Percentiles rank a stretch among this genome's conserved stretches.
phyloP scores from a whole-genome alignment of 2,888 invertebrate genomes.

The Falcaria lacertinaria region DNA sequence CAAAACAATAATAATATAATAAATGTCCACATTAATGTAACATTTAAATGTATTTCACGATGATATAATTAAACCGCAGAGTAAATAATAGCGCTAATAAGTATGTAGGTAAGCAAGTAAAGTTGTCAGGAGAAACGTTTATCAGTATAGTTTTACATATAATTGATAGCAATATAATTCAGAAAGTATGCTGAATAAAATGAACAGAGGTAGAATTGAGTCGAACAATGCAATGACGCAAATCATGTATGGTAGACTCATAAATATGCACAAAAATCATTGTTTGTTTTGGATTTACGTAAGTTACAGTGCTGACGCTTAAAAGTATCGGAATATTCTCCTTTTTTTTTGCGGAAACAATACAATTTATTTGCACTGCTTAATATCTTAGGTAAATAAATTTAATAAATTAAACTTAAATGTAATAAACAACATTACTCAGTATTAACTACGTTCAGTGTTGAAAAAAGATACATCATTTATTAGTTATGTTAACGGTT shows the following conservation, averaged over 20 bases:
- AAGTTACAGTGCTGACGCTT: not conserved
- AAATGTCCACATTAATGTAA: not conserved
- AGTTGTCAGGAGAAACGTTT: not conserved
- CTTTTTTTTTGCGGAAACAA: not conserved
- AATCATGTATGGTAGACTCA: not conserved
- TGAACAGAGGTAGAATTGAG: not conserved
- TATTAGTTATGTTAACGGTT: too few relatives aligned
- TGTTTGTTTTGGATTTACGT: conserved; percentile 2
- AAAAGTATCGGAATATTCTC: not conserved
- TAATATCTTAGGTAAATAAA: not conserved
- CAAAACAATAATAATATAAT: not conserved
- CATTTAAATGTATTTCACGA: not conserved
- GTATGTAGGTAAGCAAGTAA: not conserved
- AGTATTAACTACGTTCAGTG: too few relatives aligned
- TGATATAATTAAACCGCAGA: too few relatives aligned
- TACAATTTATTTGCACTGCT: too few relatives aligned
- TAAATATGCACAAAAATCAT: not conserved
- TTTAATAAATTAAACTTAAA: not conserved
- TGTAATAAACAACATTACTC: too few relatives aligned
- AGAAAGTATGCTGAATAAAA: not conserved
- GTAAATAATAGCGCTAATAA: too few relatives aligned
- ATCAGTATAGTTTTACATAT: too few relatives aligned
- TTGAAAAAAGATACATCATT: too few relatives aligned
- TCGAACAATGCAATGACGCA: not conserved
- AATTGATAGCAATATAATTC: not conserved